phyloP scores from a whole-genome alignment of 2,888 invertebrate genomes.

The Acleris cristana region DNA sequence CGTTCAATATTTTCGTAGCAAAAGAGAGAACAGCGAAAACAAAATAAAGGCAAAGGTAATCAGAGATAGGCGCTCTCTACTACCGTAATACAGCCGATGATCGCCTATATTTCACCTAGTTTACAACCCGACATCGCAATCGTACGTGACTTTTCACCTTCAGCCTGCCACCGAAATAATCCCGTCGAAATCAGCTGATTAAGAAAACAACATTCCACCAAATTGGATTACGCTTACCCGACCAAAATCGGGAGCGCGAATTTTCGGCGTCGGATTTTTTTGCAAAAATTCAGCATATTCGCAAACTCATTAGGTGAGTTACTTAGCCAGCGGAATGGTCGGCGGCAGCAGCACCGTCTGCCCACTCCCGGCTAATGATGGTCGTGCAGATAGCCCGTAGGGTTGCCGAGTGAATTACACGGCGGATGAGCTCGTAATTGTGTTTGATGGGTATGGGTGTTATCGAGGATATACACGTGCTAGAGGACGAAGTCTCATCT shows the following conservation, averaged over 20 bases:
- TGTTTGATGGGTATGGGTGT: background rate
- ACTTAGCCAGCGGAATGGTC: constrained; percentile 57
- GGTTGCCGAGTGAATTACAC: constrained; percentile 53
- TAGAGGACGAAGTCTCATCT: no score
- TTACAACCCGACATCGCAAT: no score
- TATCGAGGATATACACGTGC: background rate
- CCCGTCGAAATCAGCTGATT: constrained; percentile 14
- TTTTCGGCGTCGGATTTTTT: constrained; percentile 24
- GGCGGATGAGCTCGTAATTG: constrained; percentile 16
- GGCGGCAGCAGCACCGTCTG: constrained; percentile 70
- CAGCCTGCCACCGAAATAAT: background rate
- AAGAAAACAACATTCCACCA: constrained; percentile 34
- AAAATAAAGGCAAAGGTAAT: no score
- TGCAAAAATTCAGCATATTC: constrained; percentile 43
- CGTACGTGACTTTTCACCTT: background rate
- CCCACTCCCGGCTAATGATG: constrained; percentile 65
- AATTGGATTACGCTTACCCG: constrained; percentile 32
- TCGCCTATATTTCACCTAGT: no score
- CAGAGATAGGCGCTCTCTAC: no score
- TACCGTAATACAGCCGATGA: no score
- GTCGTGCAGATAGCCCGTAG: constrained; percentile 65
- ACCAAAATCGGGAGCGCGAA: background rate
- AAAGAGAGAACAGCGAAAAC: no score
- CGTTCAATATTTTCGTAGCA: no score
- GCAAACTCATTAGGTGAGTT: constrained; percentile 49